Base-by-base conservation (phyloP, 2,113 vertebrate species). In the Perca flavescens region DNA sequence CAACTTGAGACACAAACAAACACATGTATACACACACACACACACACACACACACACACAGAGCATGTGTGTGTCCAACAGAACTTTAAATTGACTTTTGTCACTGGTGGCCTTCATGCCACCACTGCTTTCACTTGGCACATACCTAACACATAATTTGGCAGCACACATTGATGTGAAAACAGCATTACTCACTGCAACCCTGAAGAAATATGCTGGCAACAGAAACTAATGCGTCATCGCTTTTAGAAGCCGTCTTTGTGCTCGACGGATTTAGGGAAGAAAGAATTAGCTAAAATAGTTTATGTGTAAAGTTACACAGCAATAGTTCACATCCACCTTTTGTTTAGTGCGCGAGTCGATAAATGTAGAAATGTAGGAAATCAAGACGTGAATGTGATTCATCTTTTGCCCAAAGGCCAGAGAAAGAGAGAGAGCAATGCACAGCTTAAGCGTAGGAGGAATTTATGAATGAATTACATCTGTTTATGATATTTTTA, bases 41-140 rank as follows among this genome's bases (percentile, higher is more conserved):
- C 5, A 8, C 4, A 10, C 50, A 3, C 62, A 65, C 46, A 74
- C 21, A 47, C 57, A 80, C n/a, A 65, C 49, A 69, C 15, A 31
- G 25, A 74, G 74, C 40, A 61, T 69, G 65, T 64, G 56, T 43
- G 50, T 10, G 49, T 84, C 73, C 79, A 82, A 84, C 77, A 84
- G 49, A 91, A 89, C 85, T 92, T 89, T 83, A 88, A 85, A 90
- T 90, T 90, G 86, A 92, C 90, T 91, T 91, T 89, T 91, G 82
- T 86, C 80, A 81, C 73, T 68, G 76, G 87, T 85, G 83, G 85
- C 81, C 74, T 72, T 22, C 53, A 71, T 83, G 83, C 72, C 76
- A 73, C 82, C 63, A 50, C 66, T 66, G 87, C 82, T 74, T 83
- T 85, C 86, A 77, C 74, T 91, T 84, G 86, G 84, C 84, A 54